phyloP scores from a whole-genome alignment of 1,140 invertebrate species.

The Drosophila nigrodunni region DNA sequence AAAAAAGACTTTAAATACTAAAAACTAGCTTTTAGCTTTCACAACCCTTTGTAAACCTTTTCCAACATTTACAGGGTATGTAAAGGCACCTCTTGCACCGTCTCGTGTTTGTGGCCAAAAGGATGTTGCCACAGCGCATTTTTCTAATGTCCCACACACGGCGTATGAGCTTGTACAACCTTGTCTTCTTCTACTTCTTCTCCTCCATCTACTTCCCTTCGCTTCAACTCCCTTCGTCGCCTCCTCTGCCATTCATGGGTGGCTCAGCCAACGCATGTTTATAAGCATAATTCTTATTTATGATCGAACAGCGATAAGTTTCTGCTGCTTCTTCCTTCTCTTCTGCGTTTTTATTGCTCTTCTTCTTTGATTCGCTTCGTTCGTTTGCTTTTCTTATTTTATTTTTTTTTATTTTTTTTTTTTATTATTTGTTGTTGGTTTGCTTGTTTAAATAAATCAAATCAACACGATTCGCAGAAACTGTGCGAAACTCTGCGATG shows the following conservation, averaged over 20 bases:
- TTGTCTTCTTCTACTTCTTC: not conserved
- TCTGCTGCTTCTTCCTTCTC: not conserved
- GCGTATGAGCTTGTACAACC: slow-evolving; percentile 34
- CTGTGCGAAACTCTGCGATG: slow-evolving; percentile 43
- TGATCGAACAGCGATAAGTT: slow-evolving; percentile 76
- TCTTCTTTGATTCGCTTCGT: slow-evolving; percentile 22
- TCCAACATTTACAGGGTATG: too few species aligned
- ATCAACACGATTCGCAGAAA: slow-evolving; percentile 83
- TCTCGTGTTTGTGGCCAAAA: not conserved
- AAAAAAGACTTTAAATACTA: too few species aligned
- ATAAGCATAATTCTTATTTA: slow-evolving; percentile 82
- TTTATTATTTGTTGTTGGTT: not conserved
- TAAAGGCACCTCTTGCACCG: not conserved
- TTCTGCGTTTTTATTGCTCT: not conserved
- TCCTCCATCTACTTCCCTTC: not conserved
- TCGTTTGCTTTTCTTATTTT: not conserved
- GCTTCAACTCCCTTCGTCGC: not conserved
- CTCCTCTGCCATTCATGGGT: slow-evolving; percentile 69
- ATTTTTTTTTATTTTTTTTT: not conserved
- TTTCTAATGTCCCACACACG: slow-evolving; percentile 81
- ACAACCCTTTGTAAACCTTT: too few species aligned
- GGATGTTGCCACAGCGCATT: slow-evolving; percentile 38
- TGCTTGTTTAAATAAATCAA: slow-evolving; percentile 77
- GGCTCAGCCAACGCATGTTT: slow-evolving; percentile 75
- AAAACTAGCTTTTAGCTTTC: too few species aligned